These are phyloP conservation scores for Eriocheir sinensis DNA, from an alignment of 1,140 invertebrate genomes.

Conservation along the genomic window DNA sequence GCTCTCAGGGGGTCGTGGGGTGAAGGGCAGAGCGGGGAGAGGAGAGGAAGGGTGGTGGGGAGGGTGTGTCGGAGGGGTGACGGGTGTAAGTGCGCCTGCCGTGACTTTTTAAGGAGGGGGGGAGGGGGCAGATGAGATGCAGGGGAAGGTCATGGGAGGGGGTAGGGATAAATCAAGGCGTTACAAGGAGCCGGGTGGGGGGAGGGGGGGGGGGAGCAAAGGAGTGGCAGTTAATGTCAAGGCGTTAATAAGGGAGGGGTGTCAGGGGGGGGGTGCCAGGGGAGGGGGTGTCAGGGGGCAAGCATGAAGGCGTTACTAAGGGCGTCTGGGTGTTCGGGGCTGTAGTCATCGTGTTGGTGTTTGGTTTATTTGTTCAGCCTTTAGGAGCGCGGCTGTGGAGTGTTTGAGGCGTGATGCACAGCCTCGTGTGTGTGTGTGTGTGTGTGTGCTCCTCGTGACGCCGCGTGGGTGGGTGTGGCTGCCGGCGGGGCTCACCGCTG, in stretches of 20 bases:
- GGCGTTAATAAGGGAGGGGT: no score
- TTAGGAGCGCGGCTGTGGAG: no score
- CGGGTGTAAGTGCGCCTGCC: background rate
- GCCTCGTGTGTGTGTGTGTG: background rate
- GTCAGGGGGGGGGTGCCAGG: no score
- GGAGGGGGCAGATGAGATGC: no score
- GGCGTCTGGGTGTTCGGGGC: no score
- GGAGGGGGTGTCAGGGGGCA: background rate
- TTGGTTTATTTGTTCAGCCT: no score
- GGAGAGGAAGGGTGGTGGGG: background rate
- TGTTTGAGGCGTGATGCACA: background rate
- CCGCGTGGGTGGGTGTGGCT: background rate
- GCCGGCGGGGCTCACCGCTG: background rate
- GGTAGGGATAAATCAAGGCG: no score
- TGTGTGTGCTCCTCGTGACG: background rate
- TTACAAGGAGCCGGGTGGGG: no score
- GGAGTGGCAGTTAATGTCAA: no score
- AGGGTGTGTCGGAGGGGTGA: background rate
- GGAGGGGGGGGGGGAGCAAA: constrained; percentile 27
- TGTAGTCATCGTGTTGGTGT: no score
- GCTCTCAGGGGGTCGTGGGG: background rate
- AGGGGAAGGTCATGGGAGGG: background rate
- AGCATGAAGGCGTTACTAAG: background rate
- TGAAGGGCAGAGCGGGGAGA: background rate
- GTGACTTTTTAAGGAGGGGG: background rate